Evolutionary conservation across 2,797 vertebrate species (phyloP).

Genomic region (Philypnodon macrostomus): DNA sequence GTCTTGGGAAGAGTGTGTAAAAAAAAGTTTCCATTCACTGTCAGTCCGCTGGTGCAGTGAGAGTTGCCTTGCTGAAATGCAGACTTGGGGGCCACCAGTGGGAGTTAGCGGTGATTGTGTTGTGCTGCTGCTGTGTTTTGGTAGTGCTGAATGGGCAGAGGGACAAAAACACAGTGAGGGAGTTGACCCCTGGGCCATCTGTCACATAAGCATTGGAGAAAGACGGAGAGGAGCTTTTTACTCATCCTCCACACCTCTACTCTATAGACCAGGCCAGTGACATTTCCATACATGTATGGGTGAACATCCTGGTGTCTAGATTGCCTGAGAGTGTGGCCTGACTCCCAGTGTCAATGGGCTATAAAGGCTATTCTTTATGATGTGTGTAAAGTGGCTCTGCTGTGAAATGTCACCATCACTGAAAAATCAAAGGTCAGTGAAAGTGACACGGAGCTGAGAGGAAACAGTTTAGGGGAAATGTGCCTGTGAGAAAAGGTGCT

Average conservation of each 20-base stretch:
- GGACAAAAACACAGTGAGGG: constrained; percentile 65
- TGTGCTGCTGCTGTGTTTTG: constrained; percentile 62
- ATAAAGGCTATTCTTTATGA: constrained; percentile 75
- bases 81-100: constrained; percentile 63
- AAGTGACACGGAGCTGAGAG: constrained; percentile 49
- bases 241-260: constrained; percentile 33
- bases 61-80: constrained; percentile 65
- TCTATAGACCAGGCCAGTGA: constrained; percentile 44
- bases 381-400: constrained; percentile 62
- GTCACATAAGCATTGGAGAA: constrained; percentile 58
- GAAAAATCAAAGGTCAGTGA: constrained; percentile 68
- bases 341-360: constrained; percentile 54
- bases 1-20: constrained; percentile 57
- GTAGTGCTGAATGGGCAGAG: constrained; percentile 76
- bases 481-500: constrained; percentile 24
- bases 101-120: constrained; percentile 70
- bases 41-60: constrained; percentile 63
- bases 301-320: constrained; percentile 31
- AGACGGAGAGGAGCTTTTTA: constrained; percentile 28
- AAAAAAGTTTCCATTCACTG: constrained; percentile 67
- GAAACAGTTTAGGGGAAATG: constrained; percentile 36
- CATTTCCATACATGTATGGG: constrained; percentile 54
- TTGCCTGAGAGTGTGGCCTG: constrained; percentile 24
- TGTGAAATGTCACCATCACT: constrained; percentile 72
- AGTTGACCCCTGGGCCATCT: constrained; percentile 70